Base-by-base conservation (phyloP, 2,888 invertebrate genomes). In the Morpho deidamia region DNA sequence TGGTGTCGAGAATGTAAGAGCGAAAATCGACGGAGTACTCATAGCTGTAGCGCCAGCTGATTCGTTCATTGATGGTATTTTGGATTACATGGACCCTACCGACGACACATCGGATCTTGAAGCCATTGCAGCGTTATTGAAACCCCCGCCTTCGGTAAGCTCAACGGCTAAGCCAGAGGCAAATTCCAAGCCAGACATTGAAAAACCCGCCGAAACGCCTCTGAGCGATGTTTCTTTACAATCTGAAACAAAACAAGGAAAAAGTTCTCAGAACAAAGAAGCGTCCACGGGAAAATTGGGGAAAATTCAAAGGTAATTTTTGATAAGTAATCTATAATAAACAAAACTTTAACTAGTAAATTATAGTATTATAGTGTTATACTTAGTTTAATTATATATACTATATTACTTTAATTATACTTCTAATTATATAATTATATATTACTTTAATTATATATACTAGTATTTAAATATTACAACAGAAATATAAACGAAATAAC, bases 1-100 rank as follows among this genome's bases (percentile, higher is more conserved):
- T 71, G 95, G 95, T 1, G 87, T 92, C 0, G 95, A 94, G 66
- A 96, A 96, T 82, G 91, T 92, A 61, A 89, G 94, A 11, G 80
- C 95, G 8, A 92, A 92, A 70, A 88, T 95, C 48, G 92, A 93
- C 66, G 94, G 93, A 10, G 85, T 94, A n/a, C 90, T 93, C 10
- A 78, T 94, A 35, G 92, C 93, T 2, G 83, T 93, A 41, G 92
- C 93, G 0, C 93, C 94, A 0, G 91, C 91, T 0, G 93, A 93
- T 49, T 83, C 91, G 1, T 76, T 93, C 7, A 74, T 93, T 10
- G 81, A 91, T 14, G 91, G 92, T 0, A 89, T 91, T 4, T 89
- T 90, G 53, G 91, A 90, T 58, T 59, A 85, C 52, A 70, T 69
- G 60, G 84, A 83, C 44, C 66, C 88, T 0, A 66, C 87, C 32